Evolutionary conservation across 2,888 invertebrate genomes (phyloP).

Genomic region (Meiosimyza decipiens): DNA sequence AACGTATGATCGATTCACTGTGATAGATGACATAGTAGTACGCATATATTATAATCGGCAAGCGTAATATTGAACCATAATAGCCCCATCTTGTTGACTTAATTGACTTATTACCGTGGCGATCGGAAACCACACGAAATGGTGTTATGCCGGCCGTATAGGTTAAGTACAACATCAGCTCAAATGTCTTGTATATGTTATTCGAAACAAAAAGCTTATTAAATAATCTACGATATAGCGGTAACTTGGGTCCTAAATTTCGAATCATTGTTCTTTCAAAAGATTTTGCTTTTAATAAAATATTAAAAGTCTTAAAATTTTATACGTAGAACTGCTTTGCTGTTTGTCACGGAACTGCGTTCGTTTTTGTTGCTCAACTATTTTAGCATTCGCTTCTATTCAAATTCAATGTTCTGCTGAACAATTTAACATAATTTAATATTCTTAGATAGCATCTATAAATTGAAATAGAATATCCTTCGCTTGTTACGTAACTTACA

Average conservation of each 20-base stretch:
- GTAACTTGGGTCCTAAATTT: not conserved
- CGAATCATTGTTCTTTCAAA: no score
- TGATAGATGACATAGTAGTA: slow-evolving; percentile 29
- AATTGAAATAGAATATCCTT: no score
- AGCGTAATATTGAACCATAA: slow-evolving; percentile 33
- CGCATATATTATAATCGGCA: slow-evolving; percentile 31
- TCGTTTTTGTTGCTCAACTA: no score
- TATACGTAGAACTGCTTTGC: no score
- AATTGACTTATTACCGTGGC: slow-evolving; percentile 37
- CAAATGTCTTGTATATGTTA: slow-evolving; percentile 44
- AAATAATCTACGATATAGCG: slow-evolving; percentile 22
- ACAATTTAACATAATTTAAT: no score
- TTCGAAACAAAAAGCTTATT: slow-evolving; percentile 34
- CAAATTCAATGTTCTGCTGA: no score
- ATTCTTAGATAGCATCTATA: no score
- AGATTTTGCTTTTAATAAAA: no score
- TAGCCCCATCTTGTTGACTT: slow-evolving; percentile 37
- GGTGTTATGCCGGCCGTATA: slow-evolving; percentile 44
- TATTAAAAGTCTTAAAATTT: no score
- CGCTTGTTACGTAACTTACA: no score
- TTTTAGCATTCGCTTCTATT: no score
- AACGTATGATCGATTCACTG: slow-evolving; percentile 45
- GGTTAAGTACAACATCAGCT: slow-evolving; percentile 41
- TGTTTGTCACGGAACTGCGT: no score
- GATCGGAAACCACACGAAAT: slow-evolving; percentile 38